A percentile compares a stretch with the other conserved stretches of the same genome.
Conservation (phyloP, 2,113 vertebrate genomes). For the Carassius auratus region DNA sequence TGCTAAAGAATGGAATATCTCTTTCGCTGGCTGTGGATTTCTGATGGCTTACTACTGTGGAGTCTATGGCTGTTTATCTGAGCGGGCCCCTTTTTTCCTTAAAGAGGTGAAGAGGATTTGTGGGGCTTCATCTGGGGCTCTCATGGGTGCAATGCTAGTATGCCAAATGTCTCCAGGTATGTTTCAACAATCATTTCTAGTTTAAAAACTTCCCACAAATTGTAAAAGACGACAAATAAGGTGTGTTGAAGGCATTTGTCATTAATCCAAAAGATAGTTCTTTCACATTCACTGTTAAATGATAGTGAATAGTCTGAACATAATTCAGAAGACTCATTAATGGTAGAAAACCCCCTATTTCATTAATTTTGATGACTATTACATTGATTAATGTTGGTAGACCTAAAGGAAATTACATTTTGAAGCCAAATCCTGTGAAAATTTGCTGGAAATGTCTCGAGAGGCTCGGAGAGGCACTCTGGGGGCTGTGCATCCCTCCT, state of each 20-base stretch:
- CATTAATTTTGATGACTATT: background rate
- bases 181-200: conserved; percentile 42
- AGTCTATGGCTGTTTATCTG: conserved; percentile 77
- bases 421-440: conserved; percentile 66
- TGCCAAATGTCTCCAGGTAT: conserved; percentile 77
- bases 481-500: conserved; percentile 82
- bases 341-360: background rate
- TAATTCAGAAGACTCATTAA: background rate
- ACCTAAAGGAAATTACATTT: conserved; percentile 2
- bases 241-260: background rate
- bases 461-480: conserved; percentile 77
- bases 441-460: conserved; percentile 68
- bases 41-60: conserved; percentile 85
- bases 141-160: conserved; percentile 72
- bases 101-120: conserved; percentile 74
- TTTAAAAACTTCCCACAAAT: background rate
- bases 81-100: conserved; percentile 78
- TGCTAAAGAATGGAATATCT: conserved; percentile 81
- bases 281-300: background rate
- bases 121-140: conserved; percentile 80
- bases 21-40: conserved; percentile 87
- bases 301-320: background rate
- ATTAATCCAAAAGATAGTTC: background rate
- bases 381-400: background rate
- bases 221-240: background rate